A percentile compares a stretch with the other conserved stretches of the same genome.
Conservation (phyloP, 2,113 vertebrate genomes). For the Syrmaticus mikado region DNA sequence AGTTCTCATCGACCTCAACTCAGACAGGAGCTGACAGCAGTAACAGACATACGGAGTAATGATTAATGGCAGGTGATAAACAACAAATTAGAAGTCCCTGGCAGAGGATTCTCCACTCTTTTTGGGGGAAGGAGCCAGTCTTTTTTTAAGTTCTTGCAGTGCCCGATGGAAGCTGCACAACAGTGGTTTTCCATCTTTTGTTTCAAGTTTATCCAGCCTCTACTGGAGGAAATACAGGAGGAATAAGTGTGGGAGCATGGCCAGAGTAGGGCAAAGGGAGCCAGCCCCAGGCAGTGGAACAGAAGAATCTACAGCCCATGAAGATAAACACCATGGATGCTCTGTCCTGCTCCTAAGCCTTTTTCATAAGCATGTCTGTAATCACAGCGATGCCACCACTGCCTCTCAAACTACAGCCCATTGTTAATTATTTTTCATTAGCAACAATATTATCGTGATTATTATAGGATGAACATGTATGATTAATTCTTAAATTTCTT, state of each 20-base stretch:
- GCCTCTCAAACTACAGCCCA: not conserved
- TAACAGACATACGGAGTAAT: not conserved
- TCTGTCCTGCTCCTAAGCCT: not conserved
- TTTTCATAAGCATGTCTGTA: not conserved
- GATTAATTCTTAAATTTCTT: constrained; percentile 50
- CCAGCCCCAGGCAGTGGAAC: rapidly evolving
- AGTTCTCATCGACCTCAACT: not conserved
- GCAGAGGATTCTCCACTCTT: not conserved
- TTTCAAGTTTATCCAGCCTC: not conserved
- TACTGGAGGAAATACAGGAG: not conserved
- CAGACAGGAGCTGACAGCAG: not conserved
- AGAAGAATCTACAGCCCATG: not conserved
- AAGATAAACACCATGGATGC: rapidly evolving
- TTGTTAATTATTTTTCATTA: constrained; percentile 36
- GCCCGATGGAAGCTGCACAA: rapidly evolving
- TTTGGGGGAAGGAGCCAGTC: not conserved
- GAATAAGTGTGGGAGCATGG: not conserved
- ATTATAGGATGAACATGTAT: not conserved
- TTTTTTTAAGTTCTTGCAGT: not conserved
- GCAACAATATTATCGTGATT: constrained; percentile 4
- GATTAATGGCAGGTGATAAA: not conserved
- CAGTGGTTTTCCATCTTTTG: not conserved
- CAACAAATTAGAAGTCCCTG: not conserved
- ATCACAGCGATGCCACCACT: not conserved
- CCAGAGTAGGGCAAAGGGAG: not conserved